Base-by-base conservation (phyloP, 2,888 invertebrate species). In the Stenodera caucasica region DNA sequence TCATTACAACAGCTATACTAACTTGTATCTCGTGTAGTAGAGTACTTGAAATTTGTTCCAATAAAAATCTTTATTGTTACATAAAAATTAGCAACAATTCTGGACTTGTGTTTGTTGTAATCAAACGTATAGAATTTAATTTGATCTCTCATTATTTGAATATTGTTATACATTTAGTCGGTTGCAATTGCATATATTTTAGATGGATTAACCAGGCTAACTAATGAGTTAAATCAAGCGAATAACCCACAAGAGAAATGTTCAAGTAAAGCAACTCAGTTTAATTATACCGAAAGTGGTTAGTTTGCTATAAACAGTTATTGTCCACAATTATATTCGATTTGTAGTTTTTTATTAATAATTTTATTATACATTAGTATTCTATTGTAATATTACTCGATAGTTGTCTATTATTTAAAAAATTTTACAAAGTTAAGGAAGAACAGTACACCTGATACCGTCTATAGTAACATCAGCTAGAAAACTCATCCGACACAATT, bases 401-500 rank as follows among this genome's bases (percentile, higher is more conserved):
- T 21, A 18, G 9, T 18, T 21, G 12, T 26, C 7, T 30, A 3
- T 2, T 23, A 1, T 30, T 12, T 11, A 11, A 45, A 45, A 45
- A 23, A 11, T 21, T 4, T 0, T n/a, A 23, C 21, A 2, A 45
- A 23, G 12, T 18, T 40, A 11, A 11, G 2, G 11, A 11, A 11
- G 12, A 12, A 21, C 23, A n/a, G 21, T 45, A 15, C 49, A 49
- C 49, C 50, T 49, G 53, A 57, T 21, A 12, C 45, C 6, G 12
- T 45, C 21, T 45, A 12, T 9, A 21, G 18, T 40, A 18, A 5
- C 45, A 23, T 45, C 45, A 18, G 40, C 49, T 54, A 58, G 62
- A 56, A 65, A 65, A 60, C 58, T 64, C 60, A 64, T 67, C 63
- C 61, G 55, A 52, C 45, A 59, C 65, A 67, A 67, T 67, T 67